Evolutionary conservation across 2,113 vertebrate species (phyloP), one percentile per base, ranked within the genome.

Genomic region (Scytalopus superciliaris): DNA sequence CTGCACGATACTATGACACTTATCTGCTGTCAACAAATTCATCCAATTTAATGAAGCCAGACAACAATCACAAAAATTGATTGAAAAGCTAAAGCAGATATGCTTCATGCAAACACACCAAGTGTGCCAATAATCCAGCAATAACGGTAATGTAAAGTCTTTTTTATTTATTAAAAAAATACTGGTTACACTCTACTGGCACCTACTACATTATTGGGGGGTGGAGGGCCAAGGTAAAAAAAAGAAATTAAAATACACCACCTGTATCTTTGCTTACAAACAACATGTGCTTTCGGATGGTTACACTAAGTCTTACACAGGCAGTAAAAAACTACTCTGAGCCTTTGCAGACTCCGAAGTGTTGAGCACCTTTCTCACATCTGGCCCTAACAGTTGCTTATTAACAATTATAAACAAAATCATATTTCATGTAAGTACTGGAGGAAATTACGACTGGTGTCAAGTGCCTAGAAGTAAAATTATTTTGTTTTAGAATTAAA

Each of bases 161-260:
- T 90, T 82, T 94, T 90, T 74, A 87, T 96, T 96, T 87, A 81
- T 81, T 94, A 78, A 91, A 94, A 91, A 92, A 91, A 91, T 91
- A 95, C 87, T 79, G 40, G 50, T 96, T 94, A 91, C 74, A 95
- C 87, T 94, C 87, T 93, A 85, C 75, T 77, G 90, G 90, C 92
- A 96, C 90, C 92, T 90, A 82, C 50, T 85, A 74, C 64, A 59
- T 83, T 59, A 86, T 0, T 47, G 33, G 45, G 24, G 15, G 28
- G 15, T 57, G 30, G 72, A 92, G 60, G 83, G 85, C 83, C 68
- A 85, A 86, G 35, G 74, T 75, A 52, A 77, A 89, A 89, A 89
- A 72, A 77, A 59, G n/a, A 44, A 88, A 92, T 19, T 37, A 56
- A 64, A 69, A 63, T 45, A 84, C 3, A 91, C n/a, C 40, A 66